Evolutionary conservation across 2,113 vertebrate species (phyloP), one percentile per base, ranked within the genome.

Genomic region (Nyctereutes procyonoides): DNA sequence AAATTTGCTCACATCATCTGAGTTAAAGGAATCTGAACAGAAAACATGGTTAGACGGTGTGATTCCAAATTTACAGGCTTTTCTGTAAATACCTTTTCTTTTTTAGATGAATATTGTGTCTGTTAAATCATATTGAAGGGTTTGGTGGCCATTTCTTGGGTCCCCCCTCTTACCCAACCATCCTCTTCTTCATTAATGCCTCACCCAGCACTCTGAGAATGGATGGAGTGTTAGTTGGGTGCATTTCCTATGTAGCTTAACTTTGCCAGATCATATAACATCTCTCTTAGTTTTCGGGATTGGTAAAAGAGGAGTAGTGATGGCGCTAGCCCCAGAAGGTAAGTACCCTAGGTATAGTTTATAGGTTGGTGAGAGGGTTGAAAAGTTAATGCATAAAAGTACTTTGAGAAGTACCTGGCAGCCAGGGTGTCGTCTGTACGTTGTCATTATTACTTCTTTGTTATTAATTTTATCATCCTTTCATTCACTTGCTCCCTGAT

Each of bases 1-100:
- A 92, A 96, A 94, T 94, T 83, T 43, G 35, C 73, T 69, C 24
- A 73, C 19, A 30, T 17, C 74, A 58, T 86, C 76, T 87, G 43
- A 14, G 65, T 81, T 17, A 65, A 97, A 86, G 67, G 80, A 90
- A 63, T 71, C 55, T 86, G 35, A 84, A 30, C 24, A 24, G 16
- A 62, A 65, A 60, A 26, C 3, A 24, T 32, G 74, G 56, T 76
- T 93, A 81, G 17, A 53, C 48, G 53, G 67, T 38, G 19, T 32
- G 26, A 82, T 63, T 97, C 35, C 14, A 80, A 55, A 60, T 77
- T 28, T 63, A 53, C 43, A 35, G 76, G 63, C 32, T 77, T 88
- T 97, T 93, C 92, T 86, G 58, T 82, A 65, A 63, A 79, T 95
- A 69, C 2, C 32, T 15, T 56, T 56, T 56, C 6, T 56, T 56